Conservation (phyloP, 2,888 invertebrate genomes). For the Pterobdella sp. region DNA sequence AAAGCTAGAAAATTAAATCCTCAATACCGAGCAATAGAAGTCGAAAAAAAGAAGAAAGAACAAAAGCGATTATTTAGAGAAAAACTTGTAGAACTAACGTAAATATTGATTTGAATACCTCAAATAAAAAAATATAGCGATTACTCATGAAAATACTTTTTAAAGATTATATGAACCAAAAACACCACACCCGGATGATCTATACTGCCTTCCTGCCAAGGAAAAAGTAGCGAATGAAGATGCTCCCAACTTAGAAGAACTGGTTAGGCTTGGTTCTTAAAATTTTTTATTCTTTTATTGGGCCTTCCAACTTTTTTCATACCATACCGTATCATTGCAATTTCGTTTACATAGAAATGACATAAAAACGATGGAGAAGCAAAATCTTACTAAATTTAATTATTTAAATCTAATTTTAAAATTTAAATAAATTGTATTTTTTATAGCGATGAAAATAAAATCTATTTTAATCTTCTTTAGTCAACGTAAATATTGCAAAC, state of each 20-base stretch:
- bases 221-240: background rate
- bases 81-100: slow-evolving; percentile 29
- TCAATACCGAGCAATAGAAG: slow-evolving; percentile 22
- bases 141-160: background rate
- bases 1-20: slow-evolving; percentile 24
- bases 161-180: slow-evolving; percentile 15
- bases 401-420: too few relatives aligned
- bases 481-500: too few relatives aligned
- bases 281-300: background rate
- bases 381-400: too few relatives aligned
- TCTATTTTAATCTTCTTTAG: too few relatives aligned
- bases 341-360: too few relatives aligned
- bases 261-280: slow-evolving; percentile 5
- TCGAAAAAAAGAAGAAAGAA: slow-evolving; percentile 21
- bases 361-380: too few relatives aligned
- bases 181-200: slow-evolving; percentile 11
- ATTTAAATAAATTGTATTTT: too few relatives aligned
- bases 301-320: too few relatives aligned
- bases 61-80: slow-evolving; percentile 22
- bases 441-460: too few relatives aligned
- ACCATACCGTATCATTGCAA: too few relatives aligned
- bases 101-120: background rate
- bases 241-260: background rate
- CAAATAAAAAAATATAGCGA: background rate
- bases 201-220: slow-evolving; percentile 10